A percentile compares a stretch with the other conserved stretches of the same genome.
Conservation (phyloP, 2,113 vertebrate species). For the Rutilus rutilus region DNA sequence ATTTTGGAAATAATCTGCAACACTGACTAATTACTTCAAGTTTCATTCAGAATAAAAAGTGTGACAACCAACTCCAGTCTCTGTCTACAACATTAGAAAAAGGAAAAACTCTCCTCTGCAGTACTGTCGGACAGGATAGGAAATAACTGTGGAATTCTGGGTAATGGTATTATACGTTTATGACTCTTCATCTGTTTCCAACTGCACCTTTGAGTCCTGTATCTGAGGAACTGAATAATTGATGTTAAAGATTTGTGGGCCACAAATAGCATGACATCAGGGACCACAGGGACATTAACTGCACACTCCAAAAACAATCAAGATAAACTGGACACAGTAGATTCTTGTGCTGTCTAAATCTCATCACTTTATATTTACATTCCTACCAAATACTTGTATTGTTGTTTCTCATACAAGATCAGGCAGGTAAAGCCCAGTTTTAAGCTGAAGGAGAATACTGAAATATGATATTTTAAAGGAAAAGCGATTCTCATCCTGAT, state of each 20-base stretch:
- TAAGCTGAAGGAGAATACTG: neutral
- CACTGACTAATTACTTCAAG: neutral
- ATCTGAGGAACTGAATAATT: conserved; percentile 25
- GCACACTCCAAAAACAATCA: conserved; percentile 14
- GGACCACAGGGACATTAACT: neutral
- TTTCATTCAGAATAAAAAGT: neutral
- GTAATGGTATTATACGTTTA: neutral
- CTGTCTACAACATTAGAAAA: neutral
- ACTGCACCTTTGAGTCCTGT: conserved; percentile 11
- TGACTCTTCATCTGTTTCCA: neutral
- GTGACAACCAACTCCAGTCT: neutral
- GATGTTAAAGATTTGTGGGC: conserved; percentile 27
- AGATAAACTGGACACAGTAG: neutral
- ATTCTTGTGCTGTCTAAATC: neutral
- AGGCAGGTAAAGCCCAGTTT: no score
- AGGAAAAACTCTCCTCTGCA: neutral
- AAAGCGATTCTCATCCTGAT: neutral
- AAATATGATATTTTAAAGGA: neutral
- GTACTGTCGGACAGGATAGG: neutral
- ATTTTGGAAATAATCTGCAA: neutral
- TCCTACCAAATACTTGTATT: neutral
- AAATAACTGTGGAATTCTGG: neutral
- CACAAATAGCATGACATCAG: conserved; percentile 17
- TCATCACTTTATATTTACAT: neutral
- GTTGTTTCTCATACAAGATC: neutral